A percentile compares a stretch with the other conserved stretches of the same genome.
phyloP scores from a whole-genome alignment of 1,140 invertebrate species.

The Brachionus paranguensis region DNA sequence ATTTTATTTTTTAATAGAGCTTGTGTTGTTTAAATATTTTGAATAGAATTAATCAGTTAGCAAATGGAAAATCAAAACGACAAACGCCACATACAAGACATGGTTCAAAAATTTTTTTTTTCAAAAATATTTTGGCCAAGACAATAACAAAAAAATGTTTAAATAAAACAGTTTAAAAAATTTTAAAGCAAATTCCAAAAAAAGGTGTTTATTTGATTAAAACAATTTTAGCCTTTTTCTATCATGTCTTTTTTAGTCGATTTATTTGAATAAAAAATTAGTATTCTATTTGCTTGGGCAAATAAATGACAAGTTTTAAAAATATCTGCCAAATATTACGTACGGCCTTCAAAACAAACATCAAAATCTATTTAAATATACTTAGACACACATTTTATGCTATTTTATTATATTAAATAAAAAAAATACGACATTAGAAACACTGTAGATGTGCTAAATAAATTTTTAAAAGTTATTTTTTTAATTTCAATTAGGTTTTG shows the following conservation, averaged over 20 bases:
- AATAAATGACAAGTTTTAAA: neutral
- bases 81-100: too few species aligned
- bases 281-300: neutral
- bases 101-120: neutral
- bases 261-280: neutral
- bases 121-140: neutral
- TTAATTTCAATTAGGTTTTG: too few species aligned
- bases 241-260: neutral
- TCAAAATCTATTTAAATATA: neutral
- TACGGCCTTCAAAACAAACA: neutral
- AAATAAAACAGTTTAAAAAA: neutral
- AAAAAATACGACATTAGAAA: neutral
- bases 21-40: too few species aligned
- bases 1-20: too few species aligned
- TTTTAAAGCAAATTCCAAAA: neutral
- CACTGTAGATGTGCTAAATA: neutral
- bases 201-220: constrained; percentile 9
- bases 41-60: too few species aligned
- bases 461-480: neutral
- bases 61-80: too few species aligned
- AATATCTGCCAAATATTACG: neutral
- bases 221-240: neutral
- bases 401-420: neutral
- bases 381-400: neutral
- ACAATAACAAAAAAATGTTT: neutral